Evolutionary conservation across 2,113 vertebrate species (phyloP).

Genomic region (Cebidichthys violaceus): DNA sequence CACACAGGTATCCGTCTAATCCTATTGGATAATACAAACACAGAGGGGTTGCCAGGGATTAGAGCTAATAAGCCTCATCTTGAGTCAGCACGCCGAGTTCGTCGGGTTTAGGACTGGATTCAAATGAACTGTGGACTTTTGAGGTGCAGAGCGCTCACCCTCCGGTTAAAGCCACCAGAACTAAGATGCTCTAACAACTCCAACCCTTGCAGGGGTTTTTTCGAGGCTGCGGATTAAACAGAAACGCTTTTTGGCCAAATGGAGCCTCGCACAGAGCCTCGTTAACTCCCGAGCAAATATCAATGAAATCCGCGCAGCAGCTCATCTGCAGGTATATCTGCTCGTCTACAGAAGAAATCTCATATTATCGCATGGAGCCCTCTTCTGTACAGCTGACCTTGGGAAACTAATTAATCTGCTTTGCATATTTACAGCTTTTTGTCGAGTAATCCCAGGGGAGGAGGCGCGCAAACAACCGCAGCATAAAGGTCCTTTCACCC

Average conservation of each 20-base stretch:
- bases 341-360: constrained; percentile 6
- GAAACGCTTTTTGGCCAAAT: constrained; percentile 58
- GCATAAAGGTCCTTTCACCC: constrained; percentile 39
- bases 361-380: constrained; percentile 23
- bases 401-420: constrained; percentile 71
- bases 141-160: constrained; percentile 35
- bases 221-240: constrained; percentile 55
- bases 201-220: constrained; percentile 19
- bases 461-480: constrained; percentile 26
- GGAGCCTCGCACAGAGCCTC: constrained; percentile 49
- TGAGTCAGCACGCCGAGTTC: constrained; percentile 56
- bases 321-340: constrained; percentile 12
- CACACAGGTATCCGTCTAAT: constrained; percentile 58
- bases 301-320: constrained; percentile 33
- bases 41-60: constrained; percentile 56
- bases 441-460: constrained; percentile 42
- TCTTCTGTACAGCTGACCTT: constrained; percentile 65
- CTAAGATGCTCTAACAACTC: constrained; percentile 73
- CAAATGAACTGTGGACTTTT: constrained; percentile 63
- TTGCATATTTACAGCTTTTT: constrained; percentile 73
- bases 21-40: constrained; percentile 56
- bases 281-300: constrained; percentile 68
- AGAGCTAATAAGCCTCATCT: constrained; percentile 54
- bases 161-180: constrained; percentile 72
- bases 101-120: constrained; percentile 47